Percentiles rank a stretch among this genome's conserved stretches.
These are phyloP conservation scores for Piezodorus guildinii DNA, from an alignment of 1,140 invertebrate species.

Conservation along the genomic window DNA sequence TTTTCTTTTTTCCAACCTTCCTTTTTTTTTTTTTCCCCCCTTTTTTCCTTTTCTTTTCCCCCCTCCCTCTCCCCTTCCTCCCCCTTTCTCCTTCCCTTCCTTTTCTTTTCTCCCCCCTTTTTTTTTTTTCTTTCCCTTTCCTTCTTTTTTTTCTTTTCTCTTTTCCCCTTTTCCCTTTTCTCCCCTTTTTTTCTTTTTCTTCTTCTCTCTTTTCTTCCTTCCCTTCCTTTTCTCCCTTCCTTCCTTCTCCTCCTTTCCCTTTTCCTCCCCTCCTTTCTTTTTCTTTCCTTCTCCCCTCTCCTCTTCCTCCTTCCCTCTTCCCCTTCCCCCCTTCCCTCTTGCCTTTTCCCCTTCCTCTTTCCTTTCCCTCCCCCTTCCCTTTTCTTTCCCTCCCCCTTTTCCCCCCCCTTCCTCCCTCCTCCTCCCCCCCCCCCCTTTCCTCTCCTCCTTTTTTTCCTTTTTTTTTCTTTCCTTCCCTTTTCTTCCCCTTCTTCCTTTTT, in stretches of 20 bases:
- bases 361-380: neutral
- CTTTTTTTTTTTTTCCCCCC: neutral
- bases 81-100: neutral
- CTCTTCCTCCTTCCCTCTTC: slow-evolving; percentile 25
- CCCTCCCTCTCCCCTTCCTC: neutral
- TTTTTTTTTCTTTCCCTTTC: neutral
- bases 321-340: slow-evolving; percentile 27
- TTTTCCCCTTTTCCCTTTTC: neutral
- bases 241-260: neutral
- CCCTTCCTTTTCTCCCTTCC: slow-evolving; percentile 9
- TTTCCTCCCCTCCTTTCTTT: neutral
- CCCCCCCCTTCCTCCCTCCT: slow-evolving; percentile 28
- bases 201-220: slow-evolving; percentile 4
- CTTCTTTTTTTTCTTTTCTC: neutral
- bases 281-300: neutral
- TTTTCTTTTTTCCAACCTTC: neutral
- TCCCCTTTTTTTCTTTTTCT: slow-evolving; percentile 12
- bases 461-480: slow-evolving; percentile 28
- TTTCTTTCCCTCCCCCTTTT: neutral
- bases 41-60: neutral
- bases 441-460: slow-evolving; percentile 17
- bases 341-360: slow-evolving; percentile 28
- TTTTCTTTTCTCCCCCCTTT: neutral
- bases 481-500: slow-evolving; percentile 16
- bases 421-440: slow-evolving; percentile 27